Evolutionary conservation across 2,888 invertebrate genomes (phyloP).

Genomic region (Ormyrus pomaceus): DNA sequence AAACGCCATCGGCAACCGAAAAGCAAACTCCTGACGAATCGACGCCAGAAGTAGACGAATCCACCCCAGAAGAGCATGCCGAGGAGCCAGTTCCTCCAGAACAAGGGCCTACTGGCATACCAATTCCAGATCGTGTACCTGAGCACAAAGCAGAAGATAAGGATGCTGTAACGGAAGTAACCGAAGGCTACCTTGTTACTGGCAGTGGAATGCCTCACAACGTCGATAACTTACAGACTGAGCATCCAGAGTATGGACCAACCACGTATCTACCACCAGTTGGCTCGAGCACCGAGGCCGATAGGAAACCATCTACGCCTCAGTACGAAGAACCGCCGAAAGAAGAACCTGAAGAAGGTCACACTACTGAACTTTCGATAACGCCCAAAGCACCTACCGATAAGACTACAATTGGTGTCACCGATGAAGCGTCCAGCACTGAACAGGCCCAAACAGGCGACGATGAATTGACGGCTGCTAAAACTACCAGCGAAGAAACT

Average conservation of each 20-base stretch:
- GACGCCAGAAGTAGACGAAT: conserved; percentile 28
- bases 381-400: conserved; percentile 38
- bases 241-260: conserved; percentile 59
- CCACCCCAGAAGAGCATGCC: conserved; percentile 36
- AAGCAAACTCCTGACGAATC: conserved; percentile 14
- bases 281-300: conserved; percentile 34
- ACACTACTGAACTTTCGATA: conserved; percentile 44
- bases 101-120: conserved; percentile 66
- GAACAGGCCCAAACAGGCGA: conserved; percentile 42
- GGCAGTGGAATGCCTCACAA: conserved; percentile 60
- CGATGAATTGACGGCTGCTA: conserved; percentile 37
- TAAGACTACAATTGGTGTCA: conserved; percentile 6
- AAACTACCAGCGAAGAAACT: conserved; percentile 53
- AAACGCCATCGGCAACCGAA: conserved; percentile 8
- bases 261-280: conserved; percentile 62
- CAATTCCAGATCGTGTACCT: conserved; percentile 24
- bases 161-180: conserved; percentile 62
- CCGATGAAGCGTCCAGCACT: conserved; percentile 3
- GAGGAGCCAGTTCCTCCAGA: conserved; percentile 49
- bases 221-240: conserved; percentile 63
- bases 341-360: conserved; percentile 45
- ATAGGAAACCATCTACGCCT: conserved; percentile 45
- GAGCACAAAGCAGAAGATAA: conserved; percentile 64
- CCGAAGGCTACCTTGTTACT: conserved; percentile 60
- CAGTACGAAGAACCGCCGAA: conserved; percentile 47